Evolutionary conservation across 2,888 invertebrate genomes (phyloP).

Genomic region (Tetranychus piercei): DNA sequence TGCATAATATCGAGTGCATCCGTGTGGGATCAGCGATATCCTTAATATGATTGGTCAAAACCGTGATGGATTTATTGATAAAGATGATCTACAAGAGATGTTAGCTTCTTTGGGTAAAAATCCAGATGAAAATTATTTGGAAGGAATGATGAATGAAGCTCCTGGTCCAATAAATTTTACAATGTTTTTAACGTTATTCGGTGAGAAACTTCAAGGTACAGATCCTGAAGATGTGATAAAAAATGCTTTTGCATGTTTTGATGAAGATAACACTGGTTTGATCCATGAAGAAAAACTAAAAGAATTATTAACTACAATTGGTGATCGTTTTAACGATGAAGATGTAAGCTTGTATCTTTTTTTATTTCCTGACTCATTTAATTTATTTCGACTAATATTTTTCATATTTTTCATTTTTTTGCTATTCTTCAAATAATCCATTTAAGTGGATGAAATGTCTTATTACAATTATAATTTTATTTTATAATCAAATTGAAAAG

Average conservation of each 20-base stretch:
- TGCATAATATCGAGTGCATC: no score
- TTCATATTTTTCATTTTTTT: constrained; percentile 11
- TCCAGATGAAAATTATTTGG: constrained; percentile 84
- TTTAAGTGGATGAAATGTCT: constrained; percentile 59
- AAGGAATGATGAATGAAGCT: constrained; percentile 96
- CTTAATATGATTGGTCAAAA: constrained; percentile 99
- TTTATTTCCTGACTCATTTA: not conserved
- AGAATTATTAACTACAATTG: constrained; percentile 90
- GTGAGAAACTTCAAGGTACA: constrained; percentile 91
- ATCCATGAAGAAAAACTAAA: constrained; percentile 83
- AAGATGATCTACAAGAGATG: constrained; percentile 98
- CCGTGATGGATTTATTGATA: constrained; percentile 94
- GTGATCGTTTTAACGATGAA: constrained; percentile 70
- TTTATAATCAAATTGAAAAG: no score
- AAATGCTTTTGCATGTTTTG: constrained; percentile 97
- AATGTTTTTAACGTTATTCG: constrained; percentile 95
- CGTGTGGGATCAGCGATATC: no score
- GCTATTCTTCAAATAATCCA: constrained; percentile 5
- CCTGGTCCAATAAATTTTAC: constrained; percentile 98
- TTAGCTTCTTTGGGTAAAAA: constrained; percentile 93
- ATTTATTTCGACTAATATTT: not conserved
- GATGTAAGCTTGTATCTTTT: constrained; percentile 43
- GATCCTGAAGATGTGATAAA: constrained; percentile 98
- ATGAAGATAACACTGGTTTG: constrained; percentile 81
- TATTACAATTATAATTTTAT: no score